Conservation (phyloP, 2,888 invertebrate genomes). For the Elysia crispata region DNA sequence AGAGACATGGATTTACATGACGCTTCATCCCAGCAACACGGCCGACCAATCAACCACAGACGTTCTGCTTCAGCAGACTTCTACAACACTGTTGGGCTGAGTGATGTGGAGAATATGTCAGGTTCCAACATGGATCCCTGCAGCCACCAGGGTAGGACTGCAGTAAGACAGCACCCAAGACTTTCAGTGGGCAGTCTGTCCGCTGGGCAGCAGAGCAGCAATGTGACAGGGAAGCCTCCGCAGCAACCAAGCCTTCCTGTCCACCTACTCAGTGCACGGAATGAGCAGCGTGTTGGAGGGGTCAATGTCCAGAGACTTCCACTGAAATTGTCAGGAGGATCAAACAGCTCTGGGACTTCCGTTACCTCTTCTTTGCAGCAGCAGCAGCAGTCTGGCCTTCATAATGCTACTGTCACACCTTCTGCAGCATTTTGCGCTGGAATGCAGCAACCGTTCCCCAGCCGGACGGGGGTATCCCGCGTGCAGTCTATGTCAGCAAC, state of each 20-base stretch:
- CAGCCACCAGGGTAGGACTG: constrained; percentile 41
- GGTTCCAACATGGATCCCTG: constrained; percentile 5
- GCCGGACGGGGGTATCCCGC: constrained; percentile 35
- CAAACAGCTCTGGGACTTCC: constrained; percentile 38
- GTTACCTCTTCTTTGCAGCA: constrained; percentile 28
- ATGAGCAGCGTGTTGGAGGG: constrained; percentile 85
- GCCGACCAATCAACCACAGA: constrained; percentile 55
- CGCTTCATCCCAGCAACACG: neutral
- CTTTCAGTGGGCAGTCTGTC: constrained; percentile 49
- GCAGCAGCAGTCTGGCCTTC: constrained; percentile 27
- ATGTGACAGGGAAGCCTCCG: neutral
- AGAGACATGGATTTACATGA: constrained; percentile 44
- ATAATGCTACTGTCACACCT: neutral
- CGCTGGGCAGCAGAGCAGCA: constrained; percentile 33
- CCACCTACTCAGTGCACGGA: constrained; percentile 87
- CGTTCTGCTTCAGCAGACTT: constrained; percentile 71
- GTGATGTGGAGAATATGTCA: constrained; percentile 36
- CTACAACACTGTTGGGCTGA: constrained; percentile 55
- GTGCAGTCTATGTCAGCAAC: constrained; percentile 47
- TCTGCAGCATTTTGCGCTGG: constrained; percentile 24
- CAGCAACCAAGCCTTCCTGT: constrained; percentile 80
- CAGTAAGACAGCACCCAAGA: constrained; percentile 48
- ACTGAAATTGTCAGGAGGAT: constrained; percentile 82
- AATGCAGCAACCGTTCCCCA: constrained; percentile 50
- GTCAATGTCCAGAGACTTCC: constrained; percentile 91